Percentiles rank a stretch among this genome's conserved stretches.
Conservation (phyloP, 2,797 vertebrate species). For the Staurois parvus region DNA sequence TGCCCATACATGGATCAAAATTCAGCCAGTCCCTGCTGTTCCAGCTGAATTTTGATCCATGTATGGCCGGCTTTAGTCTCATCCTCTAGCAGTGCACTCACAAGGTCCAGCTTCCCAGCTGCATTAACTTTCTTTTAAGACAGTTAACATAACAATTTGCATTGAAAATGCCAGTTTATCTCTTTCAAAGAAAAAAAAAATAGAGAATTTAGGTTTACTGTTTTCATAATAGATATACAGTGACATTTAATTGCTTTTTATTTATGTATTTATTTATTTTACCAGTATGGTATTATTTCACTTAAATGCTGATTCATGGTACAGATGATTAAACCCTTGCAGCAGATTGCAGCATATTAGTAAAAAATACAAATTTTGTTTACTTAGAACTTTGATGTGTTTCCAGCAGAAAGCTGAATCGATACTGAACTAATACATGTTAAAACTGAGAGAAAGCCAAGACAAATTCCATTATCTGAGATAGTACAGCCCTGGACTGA, state of each 20-base stretch:
- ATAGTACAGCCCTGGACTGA: constrained; percentile 30
- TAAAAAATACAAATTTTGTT: not conserved
- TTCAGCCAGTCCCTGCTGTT: no score
- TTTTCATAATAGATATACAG: no score
- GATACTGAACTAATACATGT: constrained; percentile 15
- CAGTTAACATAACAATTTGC: not conserved
- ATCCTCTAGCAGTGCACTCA: not conserved
- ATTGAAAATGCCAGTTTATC: not conserved
- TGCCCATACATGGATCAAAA: no score
- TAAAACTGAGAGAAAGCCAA: constrained; percentile 40
- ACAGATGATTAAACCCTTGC: not conserved
- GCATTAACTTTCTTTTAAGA: not conserved
- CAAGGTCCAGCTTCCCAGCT: not conserved
- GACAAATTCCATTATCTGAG: constrained; percentile 51
- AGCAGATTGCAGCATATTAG: not conserved
- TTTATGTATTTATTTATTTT: not conserved
- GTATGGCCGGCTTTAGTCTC: no score
- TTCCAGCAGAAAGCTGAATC: constrained; percentile 35
- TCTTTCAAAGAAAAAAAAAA: no score
- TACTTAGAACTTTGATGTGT: not conserved
- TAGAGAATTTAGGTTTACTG: no score
- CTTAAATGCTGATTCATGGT: not conserved
- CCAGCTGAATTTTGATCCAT: no score
- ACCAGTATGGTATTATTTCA: not conserved
- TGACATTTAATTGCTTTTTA: no score